Base-by-base conservation (phyloP, 2,888 invertebrate species). In the Diabrotica balteata region DNA sequence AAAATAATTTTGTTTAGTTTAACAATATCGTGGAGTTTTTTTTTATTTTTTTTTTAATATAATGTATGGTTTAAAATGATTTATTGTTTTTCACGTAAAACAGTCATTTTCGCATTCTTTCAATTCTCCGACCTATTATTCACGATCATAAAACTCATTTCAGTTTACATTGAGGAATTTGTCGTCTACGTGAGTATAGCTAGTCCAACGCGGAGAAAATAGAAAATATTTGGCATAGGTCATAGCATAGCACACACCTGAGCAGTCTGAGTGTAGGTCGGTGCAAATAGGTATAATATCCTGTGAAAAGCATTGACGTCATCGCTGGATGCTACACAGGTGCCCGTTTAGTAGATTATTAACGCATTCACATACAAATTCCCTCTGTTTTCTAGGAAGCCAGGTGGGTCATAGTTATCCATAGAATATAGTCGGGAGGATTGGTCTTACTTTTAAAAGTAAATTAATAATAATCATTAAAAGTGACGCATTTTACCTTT, bases 181-280 rank as follows among this genome's bases (percentile, higher is more conserved):
- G 32, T 32, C 32, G 47, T 47, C 47, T 47, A 47, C 47, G 47
- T 47, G 47, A 47, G 10, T 9, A 6, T 10, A 47, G 47, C 47
- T 9, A 47, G 10, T 47, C 47, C 4, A 47, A 47, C 47, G 32
- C 47, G 47, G 4, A n/a, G 55, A 55, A 55, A 55, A 55, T 55
- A 55, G 11, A 44, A 43, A 44, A 55, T n/a, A 44, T 44, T 55
- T 55, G 44, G n/a, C 55, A n/a, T 55, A 55, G 55, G 55, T 55
- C 55, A 55, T 43, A 44, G 44, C 11, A n/a, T 55, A 44, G n/a
- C 55, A 55, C 7, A 47, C 47, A 32, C 32, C 32, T 32, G 32
- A 22, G 42, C 53, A 53, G 55, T 43, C 44, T 44, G 55, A 32
- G 11, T 55, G 44, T 55, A 55, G 55, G 55, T 44, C 43, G 55